A percentile compares a stretch with the other conserved stretches of the same genome.
phyloP scores from a whole-genome alignment of 1,140 invertebrate genomes.

The Myzus persicae region DNA sequence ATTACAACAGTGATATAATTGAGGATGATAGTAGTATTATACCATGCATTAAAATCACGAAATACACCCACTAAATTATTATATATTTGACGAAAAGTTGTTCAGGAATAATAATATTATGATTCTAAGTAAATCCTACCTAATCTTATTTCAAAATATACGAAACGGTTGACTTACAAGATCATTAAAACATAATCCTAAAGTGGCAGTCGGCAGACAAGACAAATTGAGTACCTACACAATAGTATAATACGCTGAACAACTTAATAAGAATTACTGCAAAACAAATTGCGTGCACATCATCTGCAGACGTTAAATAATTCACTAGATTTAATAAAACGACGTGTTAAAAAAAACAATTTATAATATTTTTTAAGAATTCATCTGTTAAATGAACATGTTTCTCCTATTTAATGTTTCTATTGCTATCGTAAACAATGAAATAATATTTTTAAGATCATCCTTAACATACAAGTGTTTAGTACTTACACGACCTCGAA shows the following conservation, averaged over 20 bases:
- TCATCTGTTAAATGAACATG: background rate
- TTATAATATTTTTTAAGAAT: background rate
- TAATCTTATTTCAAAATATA: background rate
- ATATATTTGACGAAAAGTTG: background rate
- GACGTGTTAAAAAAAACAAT: background rate
- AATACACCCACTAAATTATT: background rate
- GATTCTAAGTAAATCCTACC: background rate
- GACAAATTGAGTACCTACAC: background rate
- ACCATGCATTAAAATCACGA: background rate
- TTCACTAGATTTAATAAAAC: background rate
- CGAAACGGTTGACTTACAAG: background rate
- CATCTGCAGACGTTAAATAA: background rate
- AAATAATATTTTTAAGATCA: background rate
- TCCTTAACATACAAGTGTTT: background rate
- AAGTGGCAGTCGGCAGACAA: background rate
- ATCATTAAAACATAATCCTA: conserved; percentile 7
- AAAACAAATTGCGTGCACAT: background rate
- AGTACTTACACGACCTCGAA: background rate
- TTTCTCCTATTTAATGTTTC: background rate
- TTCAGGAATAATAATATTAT: background rate
- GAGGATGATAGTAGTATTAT: background rate
- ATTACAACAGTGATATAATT: background rate
- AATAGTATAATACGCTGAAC: background rate
- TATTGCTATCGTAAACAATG: background rate
- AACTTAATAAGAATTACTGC: background rate